Evolutionary conservation across 2,888 invertebrate genomes (phyloP), one percentile per base, ranked within the genome.

Genomic region (Rotaria magnacalcarata): DNA sequence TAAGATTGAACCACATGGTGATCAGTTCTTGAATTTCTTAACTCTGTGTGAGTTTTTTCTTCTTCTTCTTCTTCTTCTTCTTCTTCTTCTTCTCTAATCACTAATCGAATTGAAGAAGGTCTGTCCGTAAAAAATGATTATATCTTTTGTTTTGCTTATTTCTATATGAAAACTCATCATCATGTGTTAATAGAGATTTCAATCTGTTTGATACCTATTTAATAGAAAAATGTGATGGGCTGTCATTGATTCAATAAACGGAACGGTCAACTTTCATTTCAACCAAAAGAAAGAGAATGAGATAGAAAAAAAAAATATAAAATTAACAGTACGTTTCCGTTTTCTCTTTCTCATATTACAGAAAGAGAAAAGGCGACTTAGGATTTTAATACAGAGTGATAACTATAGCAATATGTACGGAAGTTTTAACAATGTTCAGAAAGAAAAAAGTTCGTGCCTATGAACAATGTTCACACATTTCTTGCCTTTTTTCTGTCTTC

Each of bases 151-250:
- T 54, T 54, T 54, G 54, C 19, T 54, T 34, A 11, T 67, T 67
- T 67, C 27, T 67, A 67, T 67, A 34, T 27, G 14, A 67, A 67
- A 67, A 67, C 67, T 67, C 7, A 67, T 67, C 67, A 67, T 67
- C 67, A 67, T 67, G 67, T 67, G 67, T 67, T 67, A 67, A 67
- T 67, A 67, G 34, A 41, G 34, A 67, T 67, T 67, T 67, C 67
- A 67, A 67, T 67, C 67, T 67, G 67, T 67, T 67, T 67, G 67
- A 67, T 67, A 67, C 67, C 67, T 67, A 67, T 67, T 67, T 67
- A 67, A 67, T 67, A 34, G 67, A 67, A 41, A 67, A 67, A 67
- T 67, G 34, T 34, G 67, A 67, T 67, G 34, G 27, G 34, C 34
- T 67, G 34, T 67, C 67, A 34, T 34, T 67, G 19, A 67, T 67